These are phyloP conservation scores for crab-eating macaque (Macaca fascicularis) DNA, from an alignment of 2,113 vertebrate species.

Conservation along the genomic window DNA sequence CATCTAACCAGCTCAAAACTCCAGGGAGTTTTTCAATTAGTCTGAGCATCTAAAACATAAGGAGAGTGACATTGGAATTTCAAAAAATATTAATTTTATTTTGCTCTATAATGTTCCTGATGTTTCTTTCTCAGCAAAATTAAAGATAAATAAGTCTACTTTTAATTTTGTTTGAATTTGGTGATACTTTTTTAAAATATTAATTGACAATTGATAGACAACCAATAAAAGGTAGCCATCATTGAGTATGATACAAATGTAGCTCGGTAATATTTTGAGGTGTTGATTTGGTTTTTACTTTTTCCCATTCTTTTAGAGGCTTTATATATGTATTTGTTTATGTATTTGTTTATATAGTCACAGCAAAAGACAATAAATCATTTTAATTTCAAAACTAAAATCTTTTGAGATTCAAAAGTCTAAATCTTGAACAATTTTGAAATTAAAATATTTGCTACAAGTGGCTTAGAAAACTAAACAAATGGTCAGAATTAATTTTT, in stretches of 20 bases:
- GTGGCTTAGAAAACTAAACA: neutral
- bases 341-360: neutral
- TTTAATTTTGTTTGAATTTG: neutral
- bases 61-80: neutral
- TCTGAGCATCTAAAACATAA: neutral
- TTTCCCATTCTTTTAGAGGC: neutral
- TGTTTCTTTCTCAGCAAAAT: neutral
- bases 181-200: neutral
- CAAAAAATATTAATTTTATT: neutral
- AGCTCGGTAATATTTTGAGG: neutral
- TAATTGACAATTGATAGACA: neutral
- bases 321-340: neutral
- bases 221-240: neutral
- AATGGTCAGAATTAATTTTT: neutral
- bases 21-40: neutral
- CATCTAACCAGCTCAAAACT: neutral
- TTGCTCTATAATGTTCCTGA: neutral
- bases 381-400: neutral
- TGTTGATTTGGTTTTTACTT: neutral
- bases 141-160: neutral
- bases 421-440: neutral
- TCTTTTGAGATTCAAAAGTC: neutral
- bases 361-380: neutral
- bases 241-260: neutral
- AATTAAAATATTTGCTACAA: neutral